These are phyloP conservation scores for Pantherophis alleghaniensis DNA, from an alignment of 2,797 vertebrate genomes.

Conservation along the genomic window DNA sequence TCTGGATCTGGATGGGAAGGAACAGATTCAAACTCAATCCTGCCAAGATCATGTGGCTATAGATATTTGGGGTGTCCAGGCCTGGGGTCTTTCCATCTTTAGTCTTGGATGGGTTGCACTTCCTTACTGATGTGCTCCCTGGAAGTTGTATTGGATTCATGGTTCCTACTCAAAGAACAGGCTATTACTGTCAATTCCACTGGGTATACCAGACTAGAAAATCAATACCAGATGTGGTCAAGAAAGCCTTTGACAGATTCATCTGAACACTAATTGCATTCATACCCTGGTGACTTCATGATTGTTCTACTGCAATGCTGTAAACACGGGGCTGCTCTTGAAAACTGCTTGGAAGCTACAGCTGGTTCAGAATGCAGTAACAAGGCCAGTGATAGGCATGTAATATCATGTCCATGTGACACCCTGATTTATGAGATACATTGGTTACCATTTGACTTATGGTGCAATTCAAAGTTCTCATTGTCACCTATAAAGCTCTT, in stretches of 20 bases:
- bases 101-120: neutral
- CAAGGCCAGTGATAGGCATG: neutral
- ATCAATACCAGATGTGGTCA: neutral
- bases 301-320: neutral
- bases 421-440: neutral
- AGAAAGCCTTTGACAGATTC: neutral
- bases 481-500: neutral
- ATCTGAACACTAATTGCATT: neutral
- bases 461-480: neutral
- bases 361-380: neutral
- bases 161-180: neutral
- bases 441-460: neutral
- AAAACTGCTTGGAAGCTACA: neutral
- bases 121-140: neutral
- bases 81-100: neutral
- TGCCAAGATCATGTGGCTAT: neutral
- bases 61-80: neutral
- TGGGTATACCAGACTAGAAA: neutral
- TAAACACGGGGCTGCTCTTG: neutral
- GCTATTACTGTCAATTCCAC: neutral
- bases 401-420: neutral
- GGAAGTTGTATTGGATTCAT: neutral
- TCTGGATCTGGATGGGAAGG: neutral
- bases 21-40: neutral
- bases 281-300: neutral